Base-by-base conservation (phyloP, 2,888 invertebrate genomes). In the Ypsolopha scabrella region DNA sequence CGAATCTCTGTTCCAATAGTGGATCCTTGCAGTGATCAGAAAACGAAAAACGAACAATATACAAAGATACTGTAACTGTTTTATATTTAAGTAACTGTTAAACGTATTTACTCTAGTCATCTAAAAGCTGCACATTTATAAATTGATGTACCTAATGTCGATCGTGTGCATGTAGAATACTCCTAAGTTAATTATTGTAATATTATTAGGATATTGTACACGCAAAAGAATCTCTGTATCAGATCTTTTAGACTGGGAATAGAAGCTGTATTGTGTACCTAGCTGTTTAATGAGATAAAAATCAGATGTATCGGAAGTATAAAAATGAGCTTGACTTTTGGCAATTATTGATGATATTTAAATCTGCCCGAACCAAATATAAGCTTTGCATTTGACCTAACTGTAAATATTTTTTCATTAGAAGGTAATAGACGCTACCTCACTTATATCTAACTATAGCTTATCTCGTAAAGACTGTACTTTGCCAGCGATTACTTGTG, bases 11-110 rank as follows among this genome's bases (percentile, higher is more conserved):
- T 79, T 81, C 80, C 62, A 65, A 71, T 74, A 65, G 67, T 75
- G 87, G 87, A 87, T 87, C 86, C 82, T 87, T 87, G 87, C 87
- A 87, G 86, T 87, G 87, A 87, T 87, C 87, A 24, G 76, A 70
- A 75, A 78, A 72, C 68, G 67, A 76, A 74, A 72, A 49, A 51
- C 51, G 37, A 52, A 50, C 39, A 34, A 67, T 70, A 72, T 70
- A 73, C 63, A 72, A 71, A 67, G 35, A 50, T 38, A 51, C 66
- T 77, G 70, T 80, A 79, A 80, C 72, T 78, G 72, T 79, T 80
- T 80, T 81, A 77, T 80, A 70, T 55, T 41, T 67, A 80, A 47
- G 45, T 43, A 53, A 45, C 75, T 70, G 74, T 75, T 78, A 72
- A 80, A 80, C 68, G 67, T 80, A 78, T 74, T 69, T 80, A 83